Base-by-base conservation (phyloP, 2,113 vertebrate species). In the Corynorhinus townsendii region DNA sequence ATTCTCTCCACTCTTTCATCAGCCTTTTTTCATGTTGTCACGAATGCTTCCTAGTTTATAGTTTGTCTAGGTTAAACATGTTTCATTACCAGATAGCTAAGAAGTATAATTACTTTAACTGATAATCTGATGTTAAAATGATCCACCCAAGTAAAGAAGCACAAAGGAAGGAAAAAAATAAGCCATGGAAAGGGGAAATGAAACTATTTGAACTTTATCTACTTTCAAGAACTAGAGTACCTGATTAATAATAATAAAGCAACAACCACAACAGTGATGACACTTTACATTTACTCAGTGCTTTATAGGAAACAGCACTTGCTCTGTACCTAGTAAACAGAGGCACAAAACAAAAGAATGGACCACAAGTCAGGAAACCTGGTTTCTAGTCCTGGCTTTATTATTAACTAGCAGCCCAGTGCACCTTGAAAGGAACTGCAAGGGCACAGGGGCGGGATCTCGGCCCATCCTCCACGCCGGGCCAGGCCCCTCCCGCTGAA, bases 41-140 rank as follows among this genome's bases (percentile, higher is more conserved):
- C 22, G 64, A 88, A 45, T 85, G 22, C 35, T 49, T 89, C 71
- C 64, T 68, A 9, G 86, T 85, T 86, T 54, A 64, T 72, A 28
- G 7, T 7, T 92, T 64, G 77, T 33, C 24, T 64, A 1, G 56
- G 71, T 11, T 76, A 52, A 90, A 28, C n/a, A 59, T 24, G 40
- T 91, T 75, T 73, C n/a, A 59, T 89, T 93, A 30, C 89, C 59
- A 90, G 64, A 85, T 68, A 68, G 16, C 47, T 22, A 91, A 93
- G 38, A 86, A 81, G 28, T 54, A 28, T 28, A 82, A 72, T 80
- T 66, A 81, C 35, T 94, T 73, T 69, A 17, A 72, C 4, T 92
- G 40, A 64, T 49, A 83, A 47, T 75, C 19, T 90, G 68, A 69
- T 62, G 30, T 24, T 85, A 68, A 85, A 89, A 81, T 49, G 71